phyloP scores from a whole-genome alignment of 2,797 vertebrate species.

The Falco biarmicus region DNA sequence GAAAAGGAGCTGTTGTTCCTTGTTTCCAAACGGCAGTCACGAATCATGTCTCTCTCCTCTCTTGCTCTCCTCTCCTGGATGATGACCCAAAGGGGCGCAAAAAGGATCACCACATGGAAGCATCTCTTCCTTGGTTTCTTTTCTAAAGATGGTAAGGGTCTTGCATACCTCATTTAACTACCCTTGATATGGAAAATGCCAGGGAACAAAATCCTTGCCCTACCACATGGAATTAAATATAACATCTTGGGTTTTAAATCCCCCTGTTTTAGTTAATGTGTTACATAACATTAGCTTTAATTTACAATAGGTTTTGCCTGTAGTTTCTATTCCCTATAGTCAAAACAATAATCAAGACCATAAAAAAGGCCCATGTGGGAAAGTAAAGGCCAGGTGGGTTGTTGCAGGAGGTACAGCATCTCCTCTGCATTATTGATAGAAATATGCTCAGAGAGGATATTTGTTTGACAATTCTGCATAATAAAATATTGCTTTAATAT shows the following conservation, averaged over 20 bases:
- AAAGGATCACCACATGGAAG: not conserved
- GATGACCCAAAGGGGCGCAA: not conserved
- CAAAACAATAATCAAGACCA: not conserved
- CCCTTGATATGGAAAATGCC: not conserved
- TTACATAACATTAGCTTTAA: not conserved
- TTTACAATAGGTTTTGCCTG: not conserved
- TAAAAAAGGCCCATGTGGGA: not conserved
- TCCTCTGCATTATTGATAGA: not conserved
- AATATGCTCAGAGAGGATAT: not conserved
- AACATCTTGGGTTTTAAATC: not conserved
- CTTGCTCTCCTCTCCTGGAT: not conserved
- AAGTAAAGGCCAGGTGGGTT: not conserved
- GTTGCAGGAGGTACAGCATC: not conserved
- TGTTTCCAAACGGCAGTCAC: not conserved
- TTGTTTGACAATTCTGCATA: constrained; percentile 10
- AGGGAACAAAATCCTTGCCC: not conserved
- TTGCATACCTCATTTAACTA: not conserved
- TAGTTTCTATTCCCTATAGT: not conserved
- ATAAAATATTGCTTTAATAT: constrained; percentile 41
- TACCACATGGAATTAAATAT: not conserved
- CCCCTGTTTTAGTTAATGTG: not conserved
- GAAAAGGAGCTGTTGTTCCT: not conserved
- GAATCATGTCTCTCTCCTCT: not conserved
- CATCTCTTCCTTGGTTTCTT: not conserved
- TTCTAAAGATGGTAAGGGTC: not conserved